Evolutionary conservation across 1,140 invertebrate genomes (phyloP), one percentile per base, ranked within the genome.

Genomic region (Ceratosolen solmsi): DNA sequence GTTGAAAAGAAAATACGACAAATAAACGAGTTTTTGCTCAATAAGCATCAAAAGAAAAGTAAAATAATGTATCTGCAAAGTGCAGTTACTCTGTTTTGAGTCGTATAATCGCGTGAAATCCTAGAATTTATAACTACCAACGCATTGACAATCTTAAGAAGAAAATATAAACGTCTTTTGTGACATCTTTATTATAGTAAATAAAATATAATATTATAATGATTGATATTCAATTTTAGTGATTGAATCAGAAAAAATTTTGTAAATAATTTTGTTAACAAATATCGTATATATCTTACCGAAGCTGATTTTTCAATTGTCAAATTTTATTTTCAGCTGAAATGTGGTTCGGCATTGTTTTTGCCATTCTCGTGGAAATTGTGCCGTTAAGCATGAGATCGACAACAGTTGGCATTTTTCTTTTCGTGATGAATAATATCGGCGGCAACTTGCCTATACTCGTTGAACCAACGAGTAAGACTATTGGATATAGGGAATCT

Each of bases 321-420:
- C 20, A 38, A 27, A 79, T 60, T 70, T 71, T 30, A 25, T 79
- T 93, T 92, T 0, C 90, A 96, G 96, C 96, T 88, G 96, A 98
- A 92, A 97, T 97, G 96, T 97, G 96, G 96, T 97, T 97, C 88
- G 96, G 96, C 65, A 97, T 98, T 81, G 94, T 97, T 4, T 97
- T 97, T 87, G 96, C 96, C 22, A 95, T 97, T 84, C 92, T 98
- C 5, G 96, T 98, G 2, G 96, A 97, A 91, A 96, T 97, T 82
- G 96, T 97, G 13, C 96, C 96, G 1, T 81, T 96, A 22, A 93
- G 94, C 2, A 93, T 97, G 11, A 92, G 96, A 54, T 97, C 96
- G 17, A 96, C 96, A 7, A 95, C 95, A 1, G 94, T 98, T 5
- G 96, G 96, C 0, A 93, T 97, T 2, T 97, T 97, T 86, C 91